Evolutionary conservation across 2,113 vertebrate species (phyloP).

Genomic region (Leptocoma aspasia): DNA sequence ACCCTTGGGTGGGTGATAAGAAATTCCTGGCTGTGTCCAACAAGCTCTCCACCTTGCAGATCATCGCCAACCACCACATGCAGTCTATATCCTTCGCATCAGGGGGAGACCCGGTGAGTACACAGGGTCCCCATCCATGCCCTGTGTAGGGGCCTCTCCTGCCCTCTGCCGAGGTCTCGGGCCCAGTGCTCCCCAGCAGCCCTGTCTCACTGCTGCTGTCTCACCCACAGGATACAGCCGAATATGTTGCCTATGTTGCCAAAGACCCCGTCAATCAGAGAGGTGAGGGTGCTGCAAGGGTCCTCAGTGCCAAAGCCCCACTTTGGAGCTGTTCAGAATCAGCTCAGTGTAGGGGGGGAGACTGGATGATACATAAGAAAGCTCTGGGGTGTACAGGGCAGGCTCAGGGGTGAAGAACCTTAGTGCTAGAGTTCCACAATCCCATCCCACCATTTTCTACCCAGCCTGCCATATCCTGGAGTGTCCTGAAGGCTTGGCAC

Average conservation of each 20-base stretch:
- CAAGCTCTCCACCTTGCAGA: slow-evolving; percentile 69
- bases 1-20: not conserved
- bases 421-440: not conserved
- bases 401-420: not conserved
- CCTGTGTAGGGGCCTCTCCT: not conserved
- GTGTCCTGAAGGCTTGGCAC: slow-evolving; percentile 92
- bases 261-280: slow-evolving; percentile 99
- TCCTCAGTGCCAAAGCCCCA: fast-evolving
- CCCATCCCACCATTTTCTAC: not conserved
- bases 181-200: not conserved
- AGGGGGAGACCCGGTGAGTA: slow-evolving; percentile 94
- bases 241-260: slow-evolving; percentile 88
- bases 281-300: slow-evolving; percentile 76
- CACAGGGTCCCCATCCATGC: fast-evolving
- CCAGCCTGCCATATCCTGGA: slow-evolving; percentile 95
- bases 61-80: slow-evolving; percentile 97
- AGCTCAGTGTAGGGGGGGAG: not conserved
- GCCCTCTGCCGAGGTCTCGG: fast-evolving
- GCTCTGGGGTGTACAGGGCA: not conserved
- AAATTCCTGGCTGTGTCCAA: not conserved
- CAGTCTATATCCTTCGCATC: slow-evolving; percentile 96
- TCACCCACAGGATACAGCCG: slow-evolving; percentile 71
- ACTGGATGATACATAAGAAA: not conserved
- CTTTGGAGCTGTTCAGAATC: not conserved
- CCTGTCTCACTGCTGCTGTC: not conserved